phyloP scores from a whole-genome alignment of 1,140 invertebrate genomes.

The Cotesia typhae region DNA sequence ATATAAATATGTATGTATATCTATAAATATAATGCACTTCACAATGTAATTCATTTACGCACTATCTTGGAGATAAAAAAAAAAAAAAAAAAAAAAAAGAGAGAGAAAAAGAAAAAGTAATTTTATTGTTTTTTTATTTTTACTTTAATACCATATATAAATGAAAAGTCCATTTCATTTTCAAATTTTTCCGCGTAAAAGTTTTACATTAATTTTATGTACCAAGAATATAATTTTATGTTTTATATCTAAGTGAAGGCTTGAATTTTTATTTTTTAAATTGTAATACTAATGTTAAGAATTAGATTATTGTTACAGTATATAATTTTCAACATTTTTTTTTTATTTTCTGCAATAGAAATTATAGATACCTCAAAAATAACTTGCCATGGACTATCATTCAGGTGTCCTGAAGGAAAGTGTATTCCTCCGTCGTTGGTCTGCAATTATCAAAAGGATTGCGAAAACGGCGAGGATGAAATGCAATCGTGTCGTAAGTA shows the following conservation, averaged over 20 bases:
- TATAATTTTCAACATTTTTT: not conserved
- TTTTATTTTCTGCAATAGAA: not conserved
- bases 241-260: too few relatives aligned
- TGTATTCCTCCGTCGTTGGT: constrained; percentile 85
- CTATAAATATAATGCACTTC: constrained; percentile 25
- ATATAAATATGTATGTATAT: too few relatives aligned
- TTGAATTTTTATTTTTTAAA: too few relatives aligned
- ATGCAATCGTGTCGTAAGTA: constrained; percentile 88
- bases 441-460: constrained; percentile 92
- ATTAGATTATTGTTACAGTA: too few relatives aligned
- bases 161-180: too few relatives aligned
- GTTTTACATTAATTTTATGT: not conserved
- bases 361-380: not conserved
- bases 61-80: not conserved
- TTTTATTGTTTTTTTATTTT: too few relatives aligned
- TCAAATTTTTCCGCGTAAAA: not conserved
- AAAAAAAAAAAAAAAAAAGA: constrained; percentile 10
- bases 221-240: too few relatives aligned
- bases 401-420: constrained; percentile 83
- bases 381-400: constrained; percentile 53
- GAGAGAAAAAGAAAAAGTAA: too few relatives aligned
- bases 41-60: constrained; percentile 19
- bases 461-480: constrained; percentile 89
- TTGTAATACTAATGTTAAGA: too few relatives aligned
- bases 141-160: too few relatives aligned